Evolutionary conservation across 2,888 invertebrate genomes (phyloP).

Genomic region (Papilio gigon): DNA sequence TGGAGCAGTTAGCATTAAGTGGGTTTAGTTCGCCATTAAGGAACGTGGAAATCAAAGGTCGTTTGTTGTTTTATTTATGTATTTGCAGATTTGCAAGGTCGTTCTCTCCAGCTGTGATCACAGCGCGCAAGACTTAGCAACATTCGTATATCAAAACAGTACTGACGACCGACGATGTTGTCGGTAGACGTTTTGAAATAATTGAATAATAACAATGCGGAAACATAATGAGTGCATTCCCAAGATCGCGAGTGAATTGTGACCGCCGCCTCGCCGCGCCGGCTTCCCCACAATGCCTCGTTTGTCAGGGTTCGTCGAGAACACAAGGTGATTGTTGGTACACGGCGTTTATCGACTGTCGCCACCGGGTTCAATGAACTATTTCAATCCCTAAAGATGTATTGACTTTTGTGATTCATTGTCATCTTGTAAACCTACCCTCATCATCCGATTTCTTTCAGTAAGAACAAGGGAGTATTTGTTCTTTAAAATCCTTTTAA

Average conservation of each 20-base stretch:
- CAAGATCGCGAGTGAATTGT: conserved; percentile 41
- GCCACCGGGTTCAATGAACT: conserved; percentile 42
- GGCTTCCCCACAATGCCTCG: conserved; percentile 69
- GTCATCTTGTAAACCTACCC: conserved; percentile 18
- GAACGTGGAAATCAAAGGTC: not conserved
- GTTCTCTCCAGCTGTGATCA: not conserved
- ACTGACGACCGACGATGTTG: conserved; percentile 25
- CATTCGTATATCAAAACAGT: conserved; percentile 49
- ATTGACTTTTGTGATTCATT: conserved; percentile 13
- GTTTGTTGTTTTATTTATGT: conserved; percentile 29
- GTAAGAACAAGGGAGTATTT: conserved; percentile 3
- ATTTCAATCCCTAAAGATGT: conserved; percentile 31
- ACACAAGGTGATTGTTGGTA: conserved; percentile 51
- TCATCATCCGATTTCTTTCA: conserved; percentile 29
- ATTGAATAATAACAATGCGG: conserved; percentile 67
- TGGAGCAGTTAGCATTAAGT: too few species aligned
- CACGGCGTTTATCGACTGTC: conserved; percentile 45
- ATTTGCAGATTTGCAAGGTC: conserved; percentile 3
- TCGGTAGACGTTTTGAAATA: conserved; percentile 40
- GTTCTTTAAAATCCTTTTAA: conserved; percentile 22
- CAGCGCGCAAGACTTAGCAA: conserved; percentile 42
- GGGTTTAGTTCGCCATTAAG: too few species aligned
- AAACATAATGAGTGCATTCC: conserved; percentile 73
- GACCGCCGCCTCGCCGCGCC: conserved; percentile 29
- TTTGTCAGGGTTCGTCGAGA: conserved; percentile 75